These are phyloP conservation scores for Pao palembangensis DNA, from an alignment of 2,113 vertebrate genomes.

Conservation along the genomic window DNA sequence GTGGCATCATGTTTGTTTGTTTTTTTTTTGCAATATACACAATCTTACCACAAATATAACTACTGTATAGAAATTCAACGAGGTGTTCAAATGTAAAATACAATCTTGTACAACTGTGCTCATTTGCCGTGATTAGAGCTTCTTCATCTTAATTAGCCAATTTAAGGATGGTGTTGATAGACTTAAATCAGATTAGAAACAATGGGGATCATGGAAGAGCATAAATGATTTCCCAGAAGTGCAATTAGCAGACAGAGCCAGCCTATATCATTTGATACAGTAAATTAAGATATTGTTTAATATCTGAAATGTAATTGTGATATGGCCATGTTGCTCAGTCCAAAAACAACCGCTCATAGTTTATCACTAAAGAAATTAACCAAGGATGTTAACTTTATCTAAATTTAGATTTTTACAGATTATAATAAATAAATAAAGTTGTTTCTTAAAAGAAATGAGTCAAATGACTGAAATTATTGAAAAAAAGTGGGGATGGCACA, in stretches of 20 bases:
- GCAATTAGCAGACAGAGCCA: too few species aligned
- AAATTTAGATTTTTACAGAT: not conserved
- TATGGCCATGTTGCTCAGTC: too few species aligned
- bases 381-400: not conserved
- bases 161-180: conserved; percentile 5
- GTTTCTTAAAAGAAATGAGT: conserved; percentile 35
- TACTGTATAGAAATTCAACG: conserved; percentile 49
- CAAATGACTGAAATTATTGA: conserved; percentile 15
- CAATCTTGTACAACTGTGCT: conserved; percentile 67
- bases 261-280: too few species aligned
- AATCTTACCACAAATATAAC: conserved; percentile 63
- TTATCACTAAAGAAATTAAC: too few species aligned
- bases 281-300: too few species aligned
- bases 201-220: not conserved
- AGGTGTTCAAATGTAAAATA: conserved; percentile 59
- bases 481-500: conserved; percentile 18
- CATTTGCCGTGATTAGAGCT: conserved; percentile 22
- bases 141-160: conserved; percentile 27
- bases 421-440: not conserved
- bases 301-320: too few species aligned
- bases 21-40: conserved; percentile 62
- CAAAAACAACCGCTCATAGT: too few species aligned
- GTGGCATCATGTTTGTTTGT: conserved; percentile 24
- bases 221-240: not conserved
- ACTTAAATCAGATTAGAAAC: too few species aligned